Evolutionary conservation across 2,113 vertebrate species (phyloP).

Genomic region (Notothenia coriiceps): DNA sequence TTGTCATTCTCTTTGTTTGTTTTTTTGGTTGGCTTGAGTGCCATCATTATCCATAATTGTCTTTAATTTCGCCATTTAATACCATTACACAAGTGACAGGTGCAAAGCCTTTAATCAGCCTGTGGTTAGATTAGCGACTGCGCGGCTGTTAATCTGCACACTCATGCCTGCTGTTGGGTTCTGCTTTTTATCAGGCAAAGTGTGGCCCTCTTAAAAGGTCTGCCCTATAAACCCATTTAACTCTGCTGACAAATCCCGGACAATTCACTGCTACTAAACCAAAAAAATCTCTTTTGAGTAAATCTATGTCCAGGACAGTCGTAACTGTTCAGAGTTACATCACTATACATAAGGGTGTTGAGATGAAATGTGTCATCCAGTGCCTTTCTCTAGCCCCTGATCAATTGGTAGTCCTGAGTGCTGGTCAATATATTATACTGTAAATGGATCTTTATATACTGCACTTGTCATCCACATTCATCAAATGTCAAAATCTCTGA

Average conservation of each 20-base stretch:
- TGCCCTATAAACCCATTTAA: conserved; percentile 49
- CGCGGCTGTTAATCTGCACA: conserved; percentile 66
- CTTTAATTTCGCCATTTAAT: conserved; percentile 78
- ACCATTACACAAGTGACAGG: conserved; percentile 79
- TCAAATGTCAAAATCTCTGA: conserved; percentile 39
- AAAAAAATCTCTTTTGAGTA: conserved; percentile 22
- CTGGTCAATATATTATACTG: conserved; percentile 7
- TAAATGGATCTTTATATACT: conserved; percentile 3
- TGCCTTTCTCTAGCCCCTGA: conserved; percentile 7
- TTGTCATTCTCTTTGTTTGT: conserved; percentile 22
- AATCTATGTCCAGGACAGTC: conserved; percentile 13
- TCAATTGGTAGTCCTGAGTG: background rate
- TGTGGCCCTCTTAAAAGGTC: conserved; percentile 54
- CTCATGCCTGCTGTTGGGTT: conserved; percentile 63
- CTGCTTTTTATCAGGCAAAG: conserved; percentile 49
- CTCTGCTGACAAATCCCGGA: conserved; percentile 48
- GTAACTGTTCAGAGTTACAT: background rate
- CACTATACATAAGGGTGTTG: background rate
- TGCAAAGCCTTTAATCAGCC: conserved; percentile 82
- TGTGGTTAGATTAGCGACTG: conserved; percentile 60
- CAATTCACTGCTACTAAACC: conserved; percentile 39
- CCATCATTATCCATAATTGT: conserved; percentile 73
- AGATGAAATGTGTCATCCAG: background rate
- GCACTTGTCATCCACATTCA: conserved; percentile 32
- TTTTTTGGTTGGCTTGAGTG: conserved; percentile 22